Percentiles rank a stretch among this genome's conserved stretches.
These are phyloP conservation scores for Rhabdomys dilectus DNA, from an alignment of 2,113 vertebrate genomes.

Conservation along the genomic window DNA sequence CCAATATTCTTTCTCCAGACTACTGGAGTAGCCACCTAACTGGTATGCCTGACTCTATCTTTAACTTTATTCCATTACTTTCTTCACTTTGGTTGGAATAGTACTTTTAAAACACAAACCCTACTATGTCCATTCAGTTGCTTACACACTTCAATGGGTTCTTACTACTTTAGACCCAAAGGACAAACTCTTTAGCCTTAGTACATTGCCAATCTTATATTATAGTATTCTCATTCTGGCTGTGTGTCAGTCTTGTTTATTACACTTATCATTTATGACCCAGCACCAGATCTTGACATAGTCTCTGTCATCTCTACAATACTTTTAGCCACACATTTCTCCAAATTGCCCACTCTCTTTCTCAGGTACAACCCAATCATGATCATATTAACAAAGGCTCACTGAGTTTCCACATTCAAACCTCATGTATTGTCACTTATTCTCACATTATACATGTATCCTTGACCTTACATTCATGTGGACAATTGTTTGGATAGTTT, in stretches of 20 bases:
- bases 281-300: not conserved
- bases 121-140: not conserved
- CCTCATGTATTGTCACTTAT: not conserved
- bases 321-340: not conserved
- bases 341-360: not conserved
- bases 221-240: not conserved
- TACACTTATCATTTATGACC: not conserved
- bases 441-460: not conserved
- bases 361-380: not conserved
- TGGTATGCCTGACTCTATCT: not conserved
- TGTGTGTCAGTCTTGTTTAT: not conserved
- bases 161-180: not conserved
- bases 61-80: not conserved
- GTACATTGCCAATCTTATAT: not conserved
- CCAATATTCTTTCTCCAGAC: not conserved
- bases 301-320: not conserved
- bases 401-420: not conserved
- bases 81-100: not conserved
- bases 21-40: not conserved
- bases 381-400: not conserved
- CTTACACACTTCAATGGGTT: not conserved
- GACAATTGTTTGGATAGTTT: slow-evolving; percentile 4
- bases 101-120: slow-evolving; percentile 15
- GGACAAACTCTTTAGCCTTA: not conserved
- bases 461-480: not conserved